phyloP scores from a whole-genome alignment of 2,888 invertebrate species.

The Cyrtodaria siliqua region DNA sequence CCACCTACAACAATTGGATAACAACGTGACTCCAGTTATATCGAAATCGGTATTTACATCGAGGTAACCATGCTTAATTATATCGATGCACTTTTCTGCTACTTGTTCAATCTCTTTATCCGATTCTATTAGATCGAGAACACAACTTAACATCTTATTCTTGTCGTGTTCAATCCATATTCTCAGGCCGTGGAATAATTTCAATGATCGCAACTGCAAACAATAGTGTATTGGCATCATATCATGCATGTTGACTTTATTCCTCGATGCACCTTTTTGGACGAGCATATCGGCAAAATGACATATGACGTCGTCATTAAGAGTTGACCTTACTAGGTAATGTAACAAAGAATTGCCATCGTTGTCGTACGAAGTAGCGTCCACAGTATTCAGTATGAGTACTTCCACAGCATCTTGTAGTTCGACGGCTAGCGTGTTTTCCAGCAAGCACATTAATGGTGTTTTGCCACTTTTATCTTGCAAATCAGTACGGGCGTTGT shows the following conservation, averaged over 20 bases:
- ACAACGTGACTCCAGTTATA: not conserved
- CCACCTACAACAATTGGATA: not conserved
- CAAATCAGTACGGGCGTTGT: not conserved
- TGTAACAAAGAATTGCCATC: not conserved
- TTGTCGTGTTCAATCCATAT: too few species aligned
- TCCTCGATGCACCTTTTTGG: not conserved
- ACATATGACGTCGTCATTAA: not conserved
- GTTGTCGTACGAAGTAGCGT: not conserved
- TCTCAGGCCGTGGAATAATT: too few species aligned
- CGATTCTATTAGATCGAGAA: too few species aligned
- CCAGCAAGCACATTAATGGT: not conserved
- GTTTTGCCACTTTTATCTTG: not conserved
- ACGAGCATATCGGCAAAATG: not conserved
- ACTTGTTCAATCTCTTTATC: too few species aligned
- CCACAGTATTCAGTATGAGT: not conserved
- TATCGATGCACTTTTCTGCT: too few species aligned
- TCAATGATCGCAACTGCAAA: too few species aligned
- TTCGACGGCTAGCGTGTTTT: not conserved
- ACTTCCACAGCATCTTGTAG: not conserved
- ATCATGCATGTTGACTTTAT: too few species aligned
- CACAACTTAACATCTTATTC: too few species aligned
- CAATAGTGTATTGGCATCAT: too few species aligned
- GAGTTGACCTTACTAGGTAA: not conserved
- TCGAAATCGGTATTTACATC: not conserved
- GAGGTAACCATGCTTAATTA: not conserved